Evolutionary conservation across 2,797 vertebrate species (phyloP).

Genomic region (Lophura swinhoii): DNA sequence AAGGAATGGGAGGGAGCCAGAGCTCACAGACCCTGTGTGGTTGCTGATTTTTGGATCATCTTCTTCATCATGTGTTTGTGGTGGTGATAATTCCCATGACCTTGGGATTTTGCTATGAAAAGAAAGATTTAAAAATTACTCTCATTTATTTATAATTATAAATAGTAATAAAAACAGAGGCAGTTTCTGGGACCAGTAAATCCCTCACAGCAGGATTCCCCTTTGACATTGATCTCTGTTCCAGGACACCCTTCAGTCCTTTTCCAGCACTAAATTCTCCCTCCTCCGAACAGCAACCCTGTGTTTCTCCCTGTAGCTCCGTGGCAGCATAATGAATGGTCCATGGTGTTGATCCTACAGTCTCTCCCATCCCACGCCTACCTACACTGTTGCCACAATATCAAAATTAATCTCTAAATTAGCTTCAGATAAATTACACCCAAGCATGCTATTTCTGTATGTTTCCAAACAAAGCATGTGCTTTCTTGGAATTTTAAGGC

Average conservation of each 20-base stretch:
- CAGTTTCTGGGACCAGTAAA: constrained; percentile 47
- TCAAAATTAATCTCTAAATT: neutral
- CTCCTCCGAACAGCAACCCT: neutral
- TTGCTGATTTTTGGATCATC: neutral
- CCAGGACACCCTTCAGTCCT: constrained; percentile 10
- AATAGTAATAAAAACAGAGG: constrained; percentile 40
- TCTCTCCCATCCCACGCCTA: neutral
- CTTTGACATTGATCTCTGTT: constrained; percentile 32
- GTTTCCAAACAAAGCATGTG: neutral
- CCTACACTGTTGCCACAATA: neutral
- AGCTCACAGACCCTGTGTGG: neutral
- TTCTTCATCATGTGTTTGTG: neutral
- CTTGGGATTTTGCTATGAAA: neutral
- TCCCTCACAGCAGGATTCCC: constrained; percentile 8
- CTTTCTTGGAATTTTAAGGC: constrained; percentile 8
- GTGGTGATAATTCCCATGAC: neutral
- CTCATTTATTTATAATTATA: constrained; percentile 31
- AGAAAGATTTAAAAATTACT: constrained; percentile 18
- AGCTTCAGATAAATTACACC: neutral
- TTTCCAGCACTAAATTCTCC: neutral
- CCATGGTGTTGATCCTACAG: accelerated
- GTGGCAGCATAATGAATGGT: neutral
- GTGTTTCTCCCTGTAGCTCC: neutral
- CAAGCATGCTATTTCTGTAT: neutral
- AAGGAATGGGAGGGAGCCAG: accelerated